A percentile compares a stretch with the other conserved stretches of the same genome.
These are phyloP conservation scores for Pardosa pseudoannulata DNA, from an alignment of 2,888 invertebrate species.

Conservation along the genomic window DNA sequence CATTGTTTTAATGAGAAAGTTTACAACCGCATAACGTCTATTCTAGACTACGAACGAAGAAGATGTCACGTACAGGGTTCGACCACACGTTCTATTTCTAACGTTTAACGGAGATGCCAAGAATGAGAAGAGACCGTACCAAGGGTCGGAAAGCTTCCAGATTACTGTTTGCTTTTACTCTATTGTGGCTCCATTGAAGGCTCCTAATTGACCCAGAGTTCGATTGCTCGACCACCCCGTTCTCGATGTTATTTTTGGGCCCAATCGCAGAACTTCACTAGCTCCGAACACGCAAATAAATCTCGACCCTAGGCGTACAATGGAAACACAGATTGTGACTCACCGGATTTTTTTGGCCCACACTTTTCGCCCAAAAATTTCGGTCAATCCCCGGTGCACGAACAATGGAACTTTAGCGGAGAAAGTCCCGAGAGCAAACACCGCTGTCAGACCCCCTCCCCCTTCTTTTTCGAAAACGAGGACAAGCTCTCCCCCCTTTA, in stretches of 20 bases:
- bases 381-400: neutral
- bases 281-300: slow-evolving; percentile 63
- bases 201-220: too few relatives aligned
- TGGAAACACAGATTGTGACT: slow-evolving; percentile 28
- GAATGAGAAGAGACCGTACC: too few relatives aligned
- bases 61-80: too few relatives aligned
- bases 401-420: slow-evolving; percentile 27
- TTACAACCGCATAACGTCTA: too few relatives aligned
- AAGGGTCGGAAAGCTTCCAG: too few relatives aligned
- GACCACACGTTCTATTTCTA: too few relatives aligned
- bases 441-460: slow-evolving; percentile 40
- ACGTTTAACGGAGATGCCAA: too few relatives aligned
- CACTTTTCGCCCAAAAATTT: slow-evolving; percentile 35
- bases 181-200: too few relatives aligned
- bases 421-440: slow-evolving; percentile 47
- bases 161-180: too few relatives aligned
- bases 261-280: slow-evolving; percentile 31
- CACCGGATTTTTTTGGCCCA: slow-evolving; percentile 35
- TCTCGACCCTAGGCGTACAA: slow-evolving; percentile 26
- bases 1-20: too few relatives aligned
- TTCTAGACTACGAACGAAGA: too few relatives aligned
- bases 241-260: neutral
- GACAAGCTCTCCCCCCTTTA: neutral
- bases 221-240: neutral
- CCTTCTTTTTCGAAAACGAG: neutral